Conservation (phyloP, 1,140 invertebrate genomes). For the Streblospio benedicti region DNA sequence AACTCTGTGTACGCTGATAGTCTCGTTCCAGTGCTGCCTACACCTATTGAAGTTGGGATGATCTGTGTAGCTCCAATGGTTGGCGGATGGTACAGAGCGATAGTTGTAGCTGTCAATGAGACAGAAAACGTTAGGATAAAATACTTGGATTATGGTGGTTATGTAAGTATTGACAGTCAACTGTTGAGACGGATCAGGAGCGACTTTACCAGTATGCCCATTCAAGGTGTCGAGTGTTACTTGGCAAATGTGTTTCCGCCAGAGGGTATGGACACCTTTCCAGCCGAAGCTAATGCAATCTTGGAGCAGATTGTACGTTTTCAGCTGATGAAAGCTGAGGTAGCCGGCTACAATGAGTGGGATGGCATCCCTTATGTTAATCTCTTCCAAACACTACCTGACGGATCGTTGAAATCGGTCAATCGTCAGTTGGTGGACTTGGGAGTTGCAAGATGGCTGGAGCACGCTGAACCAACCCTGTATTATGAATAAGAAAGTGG, state of each 20-base stretch:
- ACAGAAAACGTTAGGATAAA: slow-evolving; percentile 66
- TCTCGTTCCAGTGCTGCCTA: slow-evolving; percentile 49
- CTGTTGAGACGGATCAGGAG: slow-evolving; percentile 75
- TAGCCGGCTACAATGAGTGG: slow-evolving; percentile 70
- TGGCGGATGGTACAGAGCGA: slow-evolving; percentile 81
- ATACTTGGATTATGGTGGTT: slow-evolving; percentile 90
- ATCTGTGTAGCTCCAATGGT: slow-evolving; percentile 77
- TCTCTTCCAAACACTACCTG: slow-evolving; percentile 68
- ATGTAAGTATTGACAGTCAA: slow-evolving; percentile 62
- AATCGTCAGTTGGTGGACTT: slow-evolving; percentile 45
- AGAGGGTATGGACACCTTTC: slow-evolving; percentile 54
- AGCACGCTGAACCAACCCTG: too few species aligned
- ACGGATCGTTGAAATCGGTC: too few species aligned
- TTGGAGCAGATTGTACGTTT: slow-evolving; percentile 68
- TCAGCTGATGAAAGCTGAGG: slow-evolving; percentile 74
- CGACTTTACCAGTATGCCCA: slow-evolving; percentile 85
- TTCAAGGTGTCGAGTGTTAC: slow-evolving; percentile 89
- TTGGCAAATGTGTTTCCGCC: slow-evolving; percentile 78
- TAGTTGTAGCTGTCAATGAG: slow-evolving; percentile 56
- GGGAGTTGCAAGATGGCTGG: slow-evolving; percentile 41
- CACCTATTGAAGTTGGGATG: slow-evolving; percentile 62
- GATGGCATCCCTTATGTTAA: slow-evolving; percentile 66
- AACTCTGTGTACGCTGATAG: slow-evolving; percentile 47
- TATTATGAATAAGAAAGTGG: too few species aligned
- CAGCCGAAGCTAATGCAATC: slow-evolving; percentile 62